Conservation (phyloP, 2,888 invertebrate species). For the Chymomyza fuscimana region DNA sequence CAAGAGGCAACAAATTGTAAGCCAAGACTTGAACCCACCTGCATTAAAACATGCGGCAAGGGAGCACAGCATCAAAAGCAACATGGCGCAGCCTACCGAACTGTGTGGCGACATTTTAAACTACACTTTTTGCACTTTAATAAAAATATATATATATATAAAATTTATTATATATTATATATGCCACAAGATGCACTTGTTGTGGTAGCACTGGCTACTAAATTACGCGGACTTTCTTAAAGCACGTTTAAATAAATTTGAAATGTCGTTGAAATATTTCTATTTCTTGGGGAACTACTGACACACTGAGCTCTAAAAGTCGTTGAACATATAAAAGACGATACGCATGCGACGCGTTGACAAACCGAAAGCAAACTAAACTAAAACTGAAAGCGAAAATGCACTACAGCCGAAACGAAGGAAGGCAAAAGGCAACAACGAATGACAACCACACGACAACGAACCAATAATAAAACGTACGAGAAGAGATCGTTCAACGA, state of each 20-base stretch:
- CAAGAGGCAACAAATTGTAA: constrained; percentile 35
- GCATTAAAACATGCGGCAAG: constrained; percentile 59
- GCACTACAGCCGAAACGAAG: constrained; percentile 38
- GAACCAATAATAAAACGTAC: constrained; percentile 22
- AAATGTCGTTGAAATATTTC: not conserved
- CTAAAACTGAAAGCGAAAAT: constrained; percentile 53
- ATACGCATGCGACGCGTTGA: constrained; percentile 69
- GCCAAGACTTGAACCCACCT: constrained; percentile 57
- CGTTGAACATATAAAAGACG: not conserved
- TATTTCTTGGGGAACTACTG: not conserved
- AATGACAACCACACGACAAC: constrained; percentile 12
- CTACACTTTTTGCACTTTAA: constrained; percentile 2
- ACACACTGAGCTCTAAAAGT: not conserved
- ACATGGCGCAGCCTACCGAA: constrained; percentile 47
- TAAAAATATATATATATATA: not conserved
- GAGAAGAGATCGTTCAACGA: constrained; percentile 29
- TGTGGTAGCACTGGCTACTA: not conserved
- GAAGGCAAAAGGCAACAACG: constrained; percentile 27
- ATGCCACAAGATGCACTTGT: not conserved
- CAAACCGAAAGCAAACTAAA: constrained; percentile 67
- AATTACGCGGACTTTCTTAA: not conserved
- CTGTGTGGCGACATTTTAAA: constrained; percentile 53
- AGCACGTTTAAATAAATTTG: not conserved
- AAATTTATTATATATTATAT: not conserved
- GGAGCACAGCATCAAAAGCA: constrained; percentile 49